Percentiles rank a stretch among this genome's conserved stretches.
Conservation (phyloP, 2,797 vertebrate genomes). For the Microctenopoma lineatum region DNA sequence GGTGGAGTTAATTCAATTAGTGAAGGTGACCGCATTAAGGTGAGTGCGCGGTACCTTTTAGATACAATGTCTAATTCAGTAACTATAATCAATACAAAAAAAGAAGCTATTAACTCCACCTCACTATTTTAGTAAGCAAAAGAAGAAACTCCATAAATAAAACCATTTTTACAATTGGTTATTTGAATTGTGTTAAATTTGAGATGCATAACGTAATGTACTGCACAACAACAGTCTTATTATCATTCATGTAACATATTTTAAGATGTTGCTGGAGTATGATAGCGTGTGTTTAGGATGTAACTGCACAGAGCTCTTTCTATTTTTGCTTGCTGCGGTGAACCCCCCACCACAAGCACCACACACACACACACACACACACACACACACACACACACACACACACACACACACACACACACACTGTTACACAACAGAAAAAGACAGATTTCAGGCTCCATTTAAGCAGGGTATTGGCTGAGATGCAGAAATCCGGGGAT, state of each 20-base stretch:
- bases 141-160: background rate
- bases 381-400: background rate
- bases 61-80: background rate
- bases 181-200: background rate
- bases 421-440: slow-evolving; percentile 42
- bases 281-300: background rate
- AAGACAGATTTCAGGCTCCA: slow-evolving; percentile 22
- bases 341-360: too few species aligned
- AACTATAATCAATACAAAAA: background rate
- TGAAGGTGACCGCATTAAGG: slow-evolving; percentile 51
- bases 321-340: slow-evolving; percentile 15
- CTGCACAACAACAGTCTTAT: background rate
- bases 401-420: background rate
- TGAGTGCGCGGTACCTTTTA: slow-evolving; percentile 27
- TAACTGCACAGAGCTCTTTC: background rate
- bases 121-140: background rate
- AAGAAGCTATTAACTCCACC: background rate
- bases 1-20: slow-evolving; percentile 72
- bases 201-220: background rate
- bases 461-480: slow-evolving; percentile 40
- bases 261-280: background rate
- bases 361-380: background rate
- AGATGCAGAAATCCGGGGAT: slow-evolving; percentile 40
- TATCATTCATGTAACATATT: background rate
- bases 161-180: background rate